Percentiles rank a stretch among this genome's conserved stretches.
Conservation (phyloP, 2,888 invertebrate species). For the Sceliomorpha sp. region DNA sequence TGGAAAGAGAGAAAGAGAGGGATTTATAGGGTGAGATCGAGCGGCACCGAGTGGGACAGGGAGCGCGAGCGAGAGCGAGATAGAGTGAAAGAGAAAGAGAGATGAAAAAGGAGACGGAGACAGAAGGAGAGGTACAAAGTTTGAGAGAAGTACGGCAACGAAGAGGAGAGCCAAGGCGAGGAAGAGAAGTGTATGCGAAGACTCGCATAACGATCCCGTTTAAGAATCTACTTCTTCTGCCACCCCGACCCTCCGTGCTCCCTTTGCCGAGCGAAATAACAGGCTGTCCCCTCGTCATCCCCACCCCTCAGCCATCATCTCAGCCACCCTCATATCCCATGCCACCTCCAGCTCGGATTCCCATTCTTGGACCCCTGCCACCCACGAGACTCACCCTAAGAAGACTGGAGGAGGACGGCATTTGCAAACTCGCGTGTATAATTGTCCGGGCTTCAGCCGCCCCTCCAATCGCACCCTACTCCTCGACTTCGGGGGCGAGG, state of each 20-base stretch:
- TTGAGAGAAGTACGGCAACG: slow-evolving; percentile 32
- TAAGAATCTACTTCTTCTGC: slow-evolving; percentile 70
- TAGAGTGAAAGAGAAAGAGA: slow-evolving; percentile 26
- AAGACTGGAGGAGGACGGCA: slow-evolving; percentile 60
- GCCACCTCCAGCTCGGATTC: slow-evolving; percentile 51
- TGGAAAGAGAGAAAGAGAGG: slow-evolving; percentile 34
- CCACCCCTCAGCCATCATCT: slow-evolving; percentile 49
- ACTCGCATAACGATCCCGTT: slow-evolving; percentile 78
- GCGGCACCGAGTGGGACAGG: too few species aligned
- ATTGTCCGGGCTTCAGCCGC: slow-evolving; percentile 66
- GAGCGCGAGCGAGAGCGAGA: slow-evolving; percentile 31
- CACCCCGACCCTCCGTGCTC: slow-evolving; percentile 74
- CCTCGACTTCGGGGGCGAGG: slow-evolving; percentile 53
- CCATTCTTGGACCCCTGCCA: slow-evolving; percentile 47
- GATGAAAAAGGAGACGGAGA: slow-evolving; percentile 23
- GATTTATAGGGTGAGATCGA: too few species aligned
- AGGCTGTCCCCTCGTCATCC: slow-evolving; percentile 59
- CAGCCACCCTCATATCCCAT: slow-evolving; percentile 54
- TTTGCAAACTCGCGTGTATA: slow-evolving; percentile 76
- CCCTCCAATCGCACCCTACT: slow-evolving; percentile 40
- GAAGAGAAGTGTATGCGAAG: slow-evolving; percentile 65
- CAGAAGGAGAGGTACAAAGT: slow-evolving; percentile 33
- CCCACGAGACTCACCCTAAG: slow-evolving; percentile 46
- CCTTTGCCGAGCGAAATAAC: slow-evolving; percentile 78
- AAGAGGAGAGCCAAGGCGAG: slow-evolving; percentile 18